phyloP scores from a whole-genome alignment of 2,113 vertebrate genomes.

The Myiagra hebetior region DNA sequence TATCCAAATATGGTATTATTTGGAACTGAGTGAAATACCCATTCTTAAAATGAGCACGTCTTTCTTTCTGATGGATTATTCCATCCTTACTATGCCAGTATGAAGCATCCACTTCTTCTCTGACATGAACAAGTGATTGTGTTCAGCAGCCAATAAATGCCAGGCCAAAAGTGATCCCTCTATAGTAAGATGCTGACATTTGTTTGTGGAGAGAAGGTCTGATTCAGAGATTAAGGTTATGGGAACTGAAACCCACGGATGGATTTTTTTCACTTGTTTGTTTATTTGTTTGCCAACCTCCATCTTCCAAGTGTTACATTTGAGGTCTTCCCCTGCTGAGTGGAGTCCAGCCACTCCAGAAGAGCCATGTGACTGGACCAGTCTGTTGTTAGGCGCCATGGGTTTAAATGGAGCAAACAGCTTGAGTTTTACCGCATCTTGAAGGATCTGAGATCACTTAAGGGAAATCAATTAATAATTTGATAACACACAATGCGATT shows the following conservation, averaged over 20 bases:
- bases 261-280: neutral
- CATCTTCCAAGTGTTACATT: neutral
- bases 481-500: neutral
- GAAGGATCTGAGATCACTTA: neutral
- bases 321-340: neutral
- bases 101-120: neutral
- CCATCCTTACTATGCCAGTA: neutral
- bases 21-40: neutral
- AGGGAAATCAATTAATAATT: constrained; percentile 27
- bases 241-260: neutral
- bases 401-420: neutral
- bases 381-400: neutral
- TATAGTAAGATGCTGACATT: neutral
- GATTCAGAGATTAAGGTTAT: neutral
- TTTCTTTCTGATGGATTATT: neutral
- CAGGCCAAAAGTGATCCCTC: neutral
- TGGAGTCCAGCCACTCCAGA: neutral
- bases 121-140: accelerated
- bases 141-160: neutral
- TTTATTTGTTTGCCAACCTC: neutral
- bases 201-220: neutral
- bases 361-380: accelerated
- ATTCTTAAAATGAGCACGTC: neutral
- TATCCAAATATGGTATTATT: neutral
- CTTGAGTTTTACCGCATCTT: neutral